A percentile compares a stretch with the other conserved stretches of the same genome.
Conservation (phyloP, 2,888 invertebrate species). For the Myathropa florea region DNA sequence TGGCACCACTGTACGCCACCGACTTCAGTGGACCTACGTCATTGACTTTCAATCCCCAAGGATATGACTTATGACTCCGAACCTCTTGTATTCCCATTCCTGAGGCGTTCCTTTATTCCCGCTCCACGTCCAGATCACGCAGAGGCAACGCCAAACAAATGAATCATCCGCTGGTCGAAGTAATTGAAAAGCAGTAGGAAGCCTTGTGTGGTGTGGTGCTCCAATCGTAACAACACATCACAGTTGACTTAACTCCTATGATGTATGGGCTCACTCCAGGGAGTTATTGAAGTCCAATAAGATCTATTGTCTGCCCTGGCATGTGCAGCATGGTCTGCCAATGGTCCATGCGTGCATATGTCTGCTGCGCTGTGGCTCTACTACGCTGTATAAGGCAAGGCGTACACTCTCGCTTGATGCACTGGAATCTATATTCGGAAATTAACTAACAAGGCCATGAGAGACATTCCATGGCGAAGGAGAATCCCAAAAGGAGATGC, state of each 20-base stretch:
- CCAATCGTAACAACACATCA: background rate
- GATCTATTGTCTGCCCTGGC: slow-evolving; percentile 53
- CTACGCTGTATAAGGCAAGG: slow-evolving; percentile 41
- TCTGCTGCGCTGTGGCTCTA: background rate
- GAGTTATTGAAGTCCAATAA: slow-evolving; percentile 62
- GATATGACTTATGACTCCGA: slow-evolving; percentile 47
- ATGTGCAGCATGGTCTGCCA: slow-evolving; percentile 18
- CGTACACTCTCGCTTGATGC: slow-evolving; percentile 56
- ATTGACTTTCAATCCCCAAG: slow-evolving; percentile 19
- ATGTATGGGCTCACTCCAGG: slow-evolving; percentile 59
- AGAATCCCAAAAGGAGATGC: slow-evolving; percentile 56
- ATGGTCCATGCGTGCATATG: slow-evolving; percentile 9
- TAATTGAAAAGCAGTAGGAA: slow-evolving; percentile 70
- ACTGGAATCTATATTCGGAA: slow-evolving; percentile 61
- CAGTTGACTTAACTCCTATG: slow-evolving; percentile 9
- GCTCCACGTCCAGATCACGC: slow-evolving; percentile 13
- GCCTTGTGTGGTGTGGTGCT: background rate
- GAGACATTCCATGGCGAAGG: slow-evolving; percentile 39
- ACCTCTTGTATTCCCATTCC: slow-evolving; percentile 15
- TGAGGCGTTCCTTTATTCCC: too few relatives aligned
- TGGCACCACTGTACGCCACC: slow-evolving; percentile 27
- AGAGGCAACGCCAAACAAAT: slow-evolving; percentile 58
- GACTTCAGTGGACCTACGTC: background rate
- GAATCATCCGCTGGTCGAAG: slow-evolving; percentile 38
- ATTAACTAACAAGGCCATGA: slow-evolving; percentile 54